Percentiles rank a stretch among this genome's conserved stretches.
phyloP scores from a whole-genome alignment of 2,888 invertebrate species.

The Drosophila conformis region DNA sequence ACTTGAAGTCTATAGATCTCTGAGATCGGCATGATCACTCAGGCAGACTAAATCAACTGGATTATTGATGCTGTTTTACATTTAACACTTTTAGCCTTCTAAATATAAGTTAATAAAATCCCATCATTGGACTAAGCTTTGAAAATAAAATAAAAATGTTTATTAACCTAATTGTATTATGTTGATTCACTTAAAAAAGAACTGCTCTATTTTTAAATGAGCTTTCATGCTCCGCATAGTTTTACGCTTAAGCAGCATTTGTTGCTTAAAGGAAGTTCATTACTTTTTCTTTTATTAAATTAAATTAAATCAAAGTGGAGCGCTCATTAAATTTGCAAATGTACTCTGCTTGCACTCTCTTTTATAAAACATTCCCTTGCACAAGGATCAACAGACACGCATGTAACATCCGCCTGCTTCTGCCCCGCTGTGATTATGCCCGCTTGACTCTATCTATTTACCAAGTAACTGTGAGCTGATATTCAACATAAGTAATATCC shows the following conservation, averaged over 20 bases:
- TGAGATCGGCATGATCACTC: neutral
- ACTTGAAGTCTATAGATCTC: neutral
- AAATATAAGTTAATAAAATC: neutral
- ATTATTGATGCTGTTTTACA: no score
- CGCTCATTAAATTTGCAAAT: neutral
- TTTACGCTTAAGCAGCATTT: neutral
- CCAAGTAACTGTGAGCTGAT: conserved; percentile 37
- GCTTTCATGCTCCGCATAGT: neutral
- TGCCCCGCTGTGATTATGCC: conserved; percentile 9
- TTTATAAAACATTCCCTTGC: neutral
- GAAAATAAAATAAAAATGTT: neutral
- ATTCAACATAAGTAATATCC: conserved; percentile 57
- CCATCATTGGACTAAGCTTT: neutral
- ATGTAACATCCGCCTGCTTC: neutral
- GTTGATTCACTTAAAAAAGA: neutral
- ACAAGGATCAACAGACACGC: conserved; percentile 25
- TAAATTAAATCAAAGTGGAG: neutral
- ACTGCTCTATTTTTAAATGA: neutral
- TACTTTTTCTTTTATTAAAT: neutral
- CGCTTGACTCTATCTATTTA: conserved; percentile 5
- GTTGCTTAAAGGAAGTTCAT: neutral
- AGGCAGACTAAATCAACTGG: neutral
- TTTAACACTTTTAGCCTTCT: neutral
- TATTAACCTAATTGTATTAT: neutral
- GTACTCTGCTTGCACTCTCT: neutral